These are phyloP conservation scores for Drosophila atripex DNA, from an alignment of 2,888 invertebrate species.

Conservation along the genomic window DNA sequence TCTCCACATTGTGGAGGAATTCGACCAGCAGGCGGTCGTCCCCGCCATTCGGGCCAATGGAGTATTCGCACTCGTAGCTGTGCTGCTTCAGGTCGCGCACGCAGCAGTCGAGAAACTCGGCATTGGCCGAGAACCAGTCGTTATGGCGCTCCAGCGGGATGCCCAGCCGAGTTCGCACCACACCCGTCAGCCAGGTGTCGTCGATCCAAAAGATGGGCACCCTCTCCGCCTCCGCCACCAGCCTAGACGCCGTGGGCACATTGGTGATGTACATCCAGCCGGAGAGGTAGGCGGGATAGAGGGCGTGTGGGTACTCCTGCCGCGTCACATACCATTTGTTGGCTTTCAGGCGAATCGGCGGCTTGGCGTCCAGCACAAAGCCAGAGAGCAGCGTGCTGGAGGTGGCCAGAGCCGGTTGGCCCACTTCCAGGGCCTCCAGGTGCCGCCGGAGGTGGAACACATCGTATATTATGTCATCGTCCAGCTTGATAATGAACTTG, in stretches of 20 bases:
- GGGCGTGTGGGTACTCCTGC: conserved; percentile 86
- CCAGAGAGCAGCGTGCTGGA: conserved; percentile 86
- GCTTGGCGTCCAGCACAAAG: conserved; percentile 87
- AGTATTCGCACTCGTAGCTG: conserved; percentile 87
- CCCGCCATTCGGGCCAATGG: conserved; percentile 91
- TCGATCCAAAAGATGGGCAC: conserved; percentile 96
- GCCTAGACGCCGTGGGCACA: conserved; percentile 86
- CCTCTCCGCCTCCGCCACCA: conserved; percentile 85
- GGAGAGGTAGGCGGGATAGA: conserved; percentile 91
- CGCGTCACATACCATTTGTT: conserved; percentile 93
- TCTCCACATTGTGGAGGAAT: conserved; percentile 87
- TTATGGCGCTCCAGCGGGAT: conserved; percentile 86
- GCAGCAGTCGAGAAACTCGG: conserved; percentile 90
- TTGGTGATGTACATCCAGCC: conserved; percentile 94
- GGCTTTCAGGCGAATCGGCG: conserved; percentile 87
- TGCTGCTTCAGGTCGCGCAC: conserved; percentile 86
- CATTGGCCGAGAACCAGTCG: conserved; percentile 88
- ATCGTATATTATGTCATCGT: conserved; percentile 91
- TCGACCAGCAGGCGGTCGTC: conserved; percentile 88
- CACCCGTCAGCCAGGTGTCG: conserved; percentile 93
- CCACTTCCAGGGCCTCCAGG: conserved; percentile 82
- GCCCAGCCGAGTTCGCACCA: conserved; percentile 86
- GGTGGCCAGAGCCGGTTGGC: conserved; percentile 70
- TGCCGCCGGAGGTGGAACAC: conserved; percentile 86
- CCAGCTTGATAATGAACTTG: conserved; percentile 90